A percentile compares a stretch with the other conserved stretches of the same genome.
phyloP scores from a whole-genome alignment of 2,797 vertebrate genomes.

The Sebastes diploproa region DNA sequence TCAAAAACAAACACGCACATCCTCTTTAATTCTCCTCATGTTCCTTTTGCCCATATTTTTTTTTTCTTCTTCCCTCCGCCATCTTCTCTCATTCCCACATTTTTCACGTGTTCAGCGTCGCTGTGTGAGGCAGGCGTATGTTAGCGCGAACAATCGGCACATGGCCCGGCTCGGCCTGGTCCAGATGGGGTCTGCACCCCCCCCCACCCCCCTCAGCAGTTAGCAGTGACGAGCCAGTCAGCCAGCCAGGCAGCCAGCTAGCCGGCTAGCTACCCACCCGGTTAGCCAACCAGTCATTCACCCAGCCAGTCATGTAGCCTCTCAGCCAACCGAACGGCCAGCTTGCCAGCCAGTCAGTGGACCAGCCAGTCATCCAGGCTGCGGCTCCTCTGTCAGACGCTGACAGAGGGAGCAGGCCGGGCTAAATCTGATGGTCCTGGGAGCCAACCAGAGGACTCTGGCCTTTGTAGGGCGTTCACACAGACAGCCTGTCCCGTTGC shows the following conservation, averaged over 20 bases:
- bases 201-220: slow-evolving; percentile 14
- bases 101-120: slow-evolving; percentile 45
- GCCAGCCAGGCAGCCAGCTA: slow-evolving; percentile 56
- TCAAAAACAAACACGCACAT: slow-evolving; percentile 38
- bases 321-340: slow-evolving; percentile 61
- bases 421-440: slow-evolving; percentile 68
- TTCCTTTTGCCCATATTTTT: slow-evolving; percentile 26
- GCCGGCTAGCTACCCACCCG: slow-evolving; percentile 66
- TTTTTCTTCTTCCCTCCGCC: neutral
- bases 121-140: slow-evolving; percentile 60
- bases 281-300: slow-evolving; percentile 74
- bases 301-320: slow-evolving; percentile 63
- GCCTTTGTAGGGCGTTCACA: slow-evolving; percentile 74
- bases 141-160: slow-evolving; percentile 61
- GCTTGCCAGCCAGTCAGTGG: slow-evolving; percentile 66
- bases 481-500: slow-evolving; percentile 62
- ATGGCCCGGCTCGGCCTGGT: slow-evolving; percentile 49
- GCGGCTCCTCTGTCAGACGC: slow-evolving; percentile 63
- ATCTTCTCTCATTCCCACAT: slow-evolving; percentile 50
- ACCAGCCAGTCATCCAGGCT: slow-evolving; percentile 64
- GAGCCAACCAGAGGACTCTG: slow-evolving; percentile 74
- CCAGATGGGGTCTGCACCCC: slow-evolving; percentile 64
- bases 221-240: slow-evolving; percentile 54
- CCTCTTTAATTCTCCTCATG: slow-evolving; percentile 36
- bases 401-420: slow-evolving; percentile 68